Conservation (phyloP, 2,797 vertebrate genomes). For the Kryptopterus vitreolus region DNA sequence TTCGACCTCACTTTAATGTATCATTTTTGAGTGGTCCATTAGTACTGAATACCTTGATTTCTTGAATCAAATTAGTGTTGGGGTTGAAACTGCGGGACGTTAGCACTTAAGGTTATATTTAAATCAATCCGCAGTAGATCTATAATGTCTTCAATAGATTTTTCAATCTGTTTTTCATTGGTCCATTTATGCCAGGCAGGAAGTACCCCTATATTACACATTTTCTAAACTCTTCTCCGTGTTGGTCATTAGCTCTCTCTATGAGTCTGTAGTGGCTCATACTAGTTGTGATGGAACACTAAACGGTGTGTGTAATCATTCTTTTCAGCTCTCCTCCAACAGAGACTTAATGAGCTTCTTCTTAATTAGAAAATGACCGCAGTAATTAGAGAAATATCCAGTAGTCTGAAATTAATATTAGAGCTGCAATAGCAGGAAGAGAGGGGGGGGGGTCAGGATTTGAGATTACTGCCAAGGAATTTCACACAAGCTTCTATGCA, state of each 20-base stretch:
- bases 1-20: neutral
- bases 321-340: constrained; percentile 24
- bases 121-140: constrained; percentile 9
- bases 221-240: constrained; percentile 1
- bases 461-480: constrained; percentile 41
- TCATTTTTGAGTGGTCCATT: neutral
- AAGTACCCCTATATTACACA: constrained; percentile 1
- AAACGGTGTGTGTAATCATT: constrained; percentile 33
- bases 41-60: neutral
- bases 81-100: neutral
- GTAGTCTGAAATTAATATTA: constrained; percentile 53
- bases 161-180: constrained; percentile 20
- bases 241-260: constrained; percentile 9
- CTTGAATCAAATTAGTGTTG: constrained; percentile 19
- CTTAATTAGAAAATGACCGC: constrained; percentile 51
- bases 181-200: constrained; percentile 12
- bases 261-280: neutral
- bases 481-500: constrained; percentile 53
- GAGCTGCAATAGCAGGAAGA: too few relatives aligned
- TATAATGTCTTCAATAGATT: neutral
- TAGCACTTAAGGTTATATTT: neutral
- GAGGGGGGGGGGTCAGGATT: constrained; percentile 43
- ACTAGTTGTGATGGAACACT: constrained; percentile 6
- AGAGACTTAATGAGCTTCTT: constrained; percentile 28
- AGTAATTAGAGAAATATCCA: constrained; percentile 46